These are phyloP conservation scores for Drosophila ercepeae DNA, from an alignment of 1,140 invertebrate genomes.

Conservation along the genomic window DNA sequence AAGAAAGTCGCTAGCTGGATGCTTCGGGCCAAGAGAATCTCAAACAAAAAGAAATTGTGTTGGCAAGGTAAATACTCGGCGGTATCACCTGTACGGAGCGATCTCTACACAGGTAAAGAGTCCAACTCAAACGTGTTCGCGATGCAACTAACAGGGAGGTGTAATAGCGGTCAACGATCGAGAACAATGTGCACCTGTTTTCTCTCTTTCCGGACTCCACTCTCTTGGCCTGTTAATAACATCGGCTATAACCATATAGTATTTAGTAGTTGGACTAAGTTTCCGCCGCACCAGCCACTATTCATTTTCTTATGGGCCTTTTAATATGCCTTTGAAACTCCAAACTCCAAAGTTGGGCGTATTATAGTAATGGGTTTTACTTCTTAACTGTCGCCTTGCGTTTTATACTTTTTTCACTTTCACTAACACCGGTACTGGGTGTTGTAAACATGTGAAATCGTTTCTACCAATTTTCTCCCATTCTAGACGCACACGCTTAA, in stretches of 20 bases:
- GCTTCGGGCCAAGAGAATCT: conserved; percentile 25
- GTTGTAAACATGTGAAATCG: conserved; percentile 36
- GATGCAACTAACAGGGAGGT: conserved; percentile 21
- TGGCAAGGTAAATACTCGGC: conserved; percentile 38
- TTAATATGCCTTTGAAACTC: conserved; percentile 22
- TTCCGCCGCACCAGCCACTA: conserved; percentile 11
- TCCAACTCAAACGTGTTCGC: conserved; percentile 61
- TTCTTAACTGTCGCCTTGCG: conserved; percentile 64
- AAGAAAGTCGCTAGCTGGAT: conserved; percentile 40
- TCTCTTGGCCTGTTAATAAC: conserved; percentile 28
- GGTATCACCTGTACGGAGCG: background rate
- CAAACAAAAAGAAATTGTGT: conserved; percentile 60
- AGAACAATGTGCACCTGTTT: conserved; percentile 66
- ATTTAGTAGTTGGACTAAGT: background rate
- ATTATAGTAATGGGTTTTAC: conserved; percentile 32
- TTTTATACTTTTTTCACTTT: conserved; percentile 62
- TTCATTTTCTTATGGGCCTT: conserved; percentile 45
- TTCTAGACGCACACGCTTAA: conserved; percentile 39
- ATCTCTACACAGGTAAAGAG: conserved; percentile 20
- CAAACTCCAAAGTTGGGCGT: conserved; percentile 7
- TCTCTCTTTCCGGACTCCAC: conserved; percentile 29
- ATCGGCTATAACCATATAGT: background rate
- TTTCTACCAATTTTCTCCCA: conserved; percentile 36
- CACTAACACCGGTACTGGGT: conserved; percentile 44
- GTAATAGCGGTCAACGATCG: conserved; percentile 64